Conservation (phyloP, 2,888 invertebrate species). For the Altica lythri region DNA sequence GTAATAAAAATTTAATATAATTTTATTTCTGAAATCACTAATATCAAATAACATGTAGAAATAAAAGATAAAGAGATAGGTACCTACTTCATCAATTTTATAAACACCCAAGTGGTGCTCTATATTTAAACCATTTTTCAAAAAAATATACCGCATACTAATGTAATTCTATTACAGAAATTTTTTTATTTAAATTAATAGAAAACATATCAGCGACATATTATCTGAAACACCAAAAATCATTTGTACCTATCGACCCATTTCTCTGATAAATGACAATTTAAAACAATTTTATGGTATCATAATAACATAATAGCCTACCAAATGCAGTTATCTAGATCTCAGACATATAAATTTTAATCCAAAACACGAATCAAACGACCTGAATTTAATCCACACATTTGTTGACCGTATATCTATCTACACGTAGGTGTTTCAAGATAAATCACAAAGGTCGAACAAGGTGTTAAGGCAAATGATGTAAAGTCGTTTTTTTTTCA, state of each 20-base stretch:
- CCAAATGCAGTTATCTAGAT: conserved; percentile 33
- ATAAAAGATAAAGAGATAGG: too few relatives aligned
- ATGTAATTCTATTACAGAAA: background rate
- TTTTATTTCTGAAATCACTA: too few relatives aligned
- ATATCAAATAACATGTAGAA: too few relatives aligned
- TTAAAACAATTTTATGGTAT: conserved; percentile 25
- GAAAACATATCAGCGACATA: background rate
- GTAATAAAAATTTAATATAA: too few relatives aligned
- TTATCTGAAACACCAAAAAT: conserved; percentile 8
- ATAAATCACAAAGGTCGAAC: conserved; percentile 27
- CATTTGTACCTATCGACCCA: conserved; percentile 25
- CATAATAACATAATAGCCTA: conserved; percentile 28
- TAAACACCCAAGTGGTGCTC: conserved; percentile 1
- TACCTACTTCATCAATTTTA: too few relatives aligned
- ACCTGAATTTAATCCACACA: conserved; percentile 34
- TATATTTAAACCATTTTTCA: background rate
- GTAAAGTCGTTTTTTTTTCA: conserved; percentile 15
- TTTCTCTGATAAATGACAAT: conserved; percentile 26
- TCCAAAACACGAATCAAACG: conserved; percentile 36
- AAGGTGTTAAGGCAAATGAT: conserved; percentile 19
- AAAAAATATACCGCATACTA: background rate
- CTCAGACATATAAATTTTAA: conserved; percentile 34
- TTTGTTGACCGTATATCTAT: conserved; percentile 24
- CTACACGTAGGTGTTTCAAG: conserved; percentile 26
- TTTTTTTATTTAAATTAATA: conserved; percentile 1